These are phyloP conservation scores for Eledone cirrhosa DNA, from an alignment of 2,888 invertebrate genomes.

Conservation along the genomic window DNA sequence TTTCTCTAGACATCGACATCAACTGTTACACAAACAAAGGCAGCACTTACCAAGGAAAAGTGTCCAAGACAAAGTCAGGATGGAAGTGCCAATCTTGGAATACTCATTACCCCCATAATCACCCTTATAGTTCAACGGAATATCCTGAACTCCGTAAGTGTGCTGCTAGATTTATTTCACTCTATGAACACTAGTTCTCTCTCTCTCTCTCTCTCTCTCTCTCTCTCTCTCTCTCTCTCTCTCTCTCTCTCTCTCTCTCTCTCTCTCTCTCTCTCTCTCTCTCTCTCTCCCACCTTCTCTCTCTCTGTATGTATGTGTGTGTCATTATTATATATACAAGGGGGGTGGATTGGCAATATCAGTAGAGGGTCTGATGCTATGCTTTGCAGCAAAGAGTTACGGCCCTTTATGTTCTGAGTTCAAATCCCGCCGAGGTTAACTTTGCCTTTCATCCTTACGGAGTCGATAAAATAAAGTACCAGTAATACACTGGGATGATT, in stretches of 20 bases:
- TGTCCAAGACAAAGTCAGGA: conserved; percentile 16
- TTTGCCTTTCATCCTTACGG: no score
- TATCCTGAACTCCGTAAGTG: conserved; percentile 26
- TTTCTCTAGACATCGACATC: conserved; percentile 16
- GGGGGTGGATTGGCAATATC: no score
- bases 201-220: no score
- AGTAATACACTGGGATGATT: no score
- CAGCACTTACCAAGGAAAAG: conserved; percentile 22
- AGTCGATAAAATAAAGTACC: no score
- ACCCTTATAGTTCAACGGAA: conserved; percentile 4
- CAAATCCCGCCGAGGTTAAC: no score
- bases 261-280: not conserved
- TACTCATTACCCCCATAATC: conserved; percentile 11
- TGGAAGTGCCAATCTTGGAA: conserved; percentile 19
- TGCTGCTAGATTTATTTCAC: not conserved
- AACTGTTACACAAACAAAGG: conserved; percentile 26
- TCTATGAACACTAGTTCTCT: not conserved
- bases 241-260: not conserved
- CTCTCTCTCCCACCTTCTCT: conserved; percentile 7
- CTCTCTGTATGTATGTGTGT: no score
- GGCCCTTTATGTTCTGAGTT: no score
- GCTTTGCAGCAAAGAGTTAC: no score
- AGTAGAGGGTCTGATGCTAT: no score
- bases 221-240: conserved; percentile 27
- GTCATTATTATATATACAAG: no score